Percentiles rank a stretch among this genome's conserved stretches.
These are phyloP conservation scores for Drosophila quadrilineata DNA, from an alignment of 1,140 invertebrate species.

Conservation along the genomic window DNA sequence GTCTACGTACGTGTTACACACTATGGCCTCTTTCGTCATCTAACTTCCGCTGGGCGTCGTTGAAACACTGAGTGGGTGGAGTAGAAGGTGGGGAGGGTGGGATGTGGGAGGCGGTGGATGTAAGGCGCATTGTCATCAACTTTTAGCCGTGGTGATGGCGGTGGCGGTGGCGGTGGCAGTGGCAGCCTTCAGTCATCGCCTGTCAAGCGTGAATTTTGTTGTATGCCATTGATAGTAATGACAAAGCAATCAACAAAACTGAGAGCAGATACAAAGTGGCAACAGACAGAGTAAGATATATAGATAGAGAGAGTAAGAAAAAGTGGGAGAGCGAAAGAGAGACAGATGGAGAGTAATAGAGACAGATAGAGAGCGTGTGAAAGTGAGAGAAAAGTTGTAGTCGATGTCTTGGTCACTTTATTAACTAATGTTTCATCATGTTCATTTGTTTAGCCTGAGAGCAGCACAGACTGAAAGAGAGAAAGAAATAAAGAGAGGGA, in stretches of 20 bases:
- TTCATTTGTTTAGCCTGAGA: no score
- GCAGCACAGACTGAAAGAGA: not conserved
- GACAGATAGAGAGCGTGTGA: no score
- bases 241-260: constrained; percentile 55
- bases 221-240: constrained; percentile 52
- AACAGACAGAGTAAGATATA: constrained; percentile 6
- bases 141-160: constrained; percentile 25
- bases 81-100: not conserved
- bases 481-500: not conserved
- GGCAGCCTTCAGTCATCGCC: constrained; percentile 16
- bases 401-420: no score
- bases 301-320: constrained; percentile 3
- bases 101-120: not conserved
- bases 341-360: not conserved
- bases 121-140: constrained; percentile 63
- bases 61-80: no score
- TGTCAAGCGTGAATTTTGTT: constrained; percentile 63
- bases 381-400: no score
- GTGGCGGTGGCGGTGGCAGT: not conserved
- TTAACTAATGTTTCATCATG: no score
- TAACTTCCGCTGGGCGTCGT: no score
- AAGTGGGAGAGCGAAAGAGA: not conserved
- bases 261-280: not conserved
- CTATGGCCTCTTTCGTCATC: no score
- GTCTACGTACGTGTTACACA: no score